phyloP scores from a whole-genome alignment of 1,140 invertebrate species.

The Gonatopus flavifemur region DNA sequence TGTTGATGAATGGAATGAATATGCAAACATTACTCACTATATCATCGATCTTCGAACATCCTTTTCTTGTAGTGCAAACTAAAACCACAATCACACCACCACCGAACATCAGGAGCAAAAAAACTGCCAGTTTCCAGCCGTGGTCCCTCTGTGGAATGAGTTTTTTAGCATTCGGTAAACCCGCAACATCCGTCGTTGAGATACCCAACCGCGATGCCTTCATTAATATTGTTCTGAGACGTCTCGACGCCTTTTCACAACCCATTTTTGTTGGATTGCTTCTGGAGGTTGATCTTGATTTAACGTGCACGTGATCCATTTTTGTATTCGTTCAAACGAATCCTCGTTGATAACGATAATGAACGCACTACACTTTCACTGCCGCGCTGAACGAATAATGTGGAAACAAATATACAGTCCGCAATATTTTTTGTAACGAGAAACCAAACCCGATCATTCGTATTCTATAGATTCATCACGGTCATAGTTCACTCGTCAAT shows the following conservation, averaged over 20 bases:
- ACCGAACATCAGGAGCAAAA: slow-evolving; percentile 49
- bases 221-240: slow-evolving; percentile 45
- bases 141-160: slow-evolving; percentile 50
- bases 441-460: too few species aligned
- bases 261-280: slow-evolving; percentile 49
- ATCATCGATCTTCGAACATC: slow-evolving; percentile 53
- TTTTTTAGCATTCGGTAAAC: slow-evolving; percentile 43
- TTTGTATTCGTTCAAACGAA: slow-evolving; percentile 7
- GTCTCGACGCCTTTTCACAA: slow-evolving; percentile 50
- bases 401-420: too few species aligned
- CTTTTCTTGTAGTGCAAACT: slow-evolving; percentile 50
- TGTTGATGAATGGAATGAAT: too few species aligned
- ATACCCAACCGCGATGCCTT: slow-evolving; percentile 50
- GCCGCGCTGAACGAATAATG: too few species aligned
- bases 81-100: slow-evolving; percentile 51
- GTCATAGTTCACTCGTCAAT: too few species aligned
- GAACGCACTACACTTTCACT: too few species aligned
- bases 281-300: slow-evolving; percentile 41
- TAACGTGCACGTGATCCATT: slow-evolving; percentile 48
- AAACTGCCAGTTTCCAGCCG: slow-evolving; percentile 52
- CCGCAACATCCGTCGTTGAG: slow-evolving; percentile 41
- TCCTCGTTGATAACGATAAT: too few species aligned
- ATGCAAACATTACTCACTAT: slow-evolving; percentile 44
- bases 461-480: too few species aligned
- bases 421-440: too few species aligned